Evolutionary conservation across 92 coral and sea anemone genomes (phyloP), one percentile per base, ranked within the genome.

Genomic region (Micromussa lordhowensis): DNA sequence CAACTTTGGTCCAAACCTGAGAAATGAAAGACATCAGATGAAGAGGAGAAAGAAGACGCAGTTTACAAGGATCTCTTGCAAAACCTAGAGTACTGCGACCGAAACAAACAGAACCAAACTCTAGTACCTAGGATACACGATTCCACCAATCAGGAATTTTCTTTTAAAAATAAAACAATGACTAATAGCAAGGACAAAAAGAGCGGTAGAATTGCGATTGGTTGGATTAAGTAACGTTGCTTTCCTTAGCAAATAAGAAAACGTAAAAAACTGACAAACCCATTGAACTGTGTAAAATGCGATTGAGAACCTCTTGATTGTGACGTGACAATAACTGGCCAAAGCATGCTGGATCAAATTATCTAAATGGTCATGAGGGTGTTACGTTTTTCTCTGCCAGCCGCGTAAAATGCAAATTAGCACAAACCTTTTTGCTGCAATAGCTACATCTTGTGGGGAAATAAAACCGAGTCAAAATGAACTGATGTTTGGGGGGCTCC

Each of bases 1-100:
- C 99, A 58, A 96, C 96, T 80, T 97, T 97, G 69, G 97, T 95
- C 99, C 99, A 97, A 0, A 97, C 95, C 99, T 97, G 57, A 30
- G 22, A 73, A 11, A 68, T 22, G 88, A 24, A 84, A 7, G n/a
- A 72, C 36, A 28, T 0, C 26, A 80, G 49, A 48, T 44, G 34
- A 49, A 80, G n/a, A 21, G 32, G 24, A 21, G 29, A 14, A 38
- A 5, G 22, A 77, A 64, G 24, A 22, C 70, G 70, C 70, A 21
- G 26, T 0, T 64, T 2, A 54, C 59, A 40, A 40, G 9, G 4
- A 2, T 36, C 2, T 36, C 4, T 36, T 4, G 7, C 0, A 40
- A 40, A 10, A 4, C 48, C 7, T 40, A 10, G 7, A 40, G 48
- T 40, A 40, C 48, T 4, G 48, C 0, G 48, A 40, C 8, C 5